A percentile compares a stretch with the other conserved stretches of the same genome.
Conservation (phyloP, 2,797 vertebrate species). For the Hapalemur alaotrensis region DNA sequence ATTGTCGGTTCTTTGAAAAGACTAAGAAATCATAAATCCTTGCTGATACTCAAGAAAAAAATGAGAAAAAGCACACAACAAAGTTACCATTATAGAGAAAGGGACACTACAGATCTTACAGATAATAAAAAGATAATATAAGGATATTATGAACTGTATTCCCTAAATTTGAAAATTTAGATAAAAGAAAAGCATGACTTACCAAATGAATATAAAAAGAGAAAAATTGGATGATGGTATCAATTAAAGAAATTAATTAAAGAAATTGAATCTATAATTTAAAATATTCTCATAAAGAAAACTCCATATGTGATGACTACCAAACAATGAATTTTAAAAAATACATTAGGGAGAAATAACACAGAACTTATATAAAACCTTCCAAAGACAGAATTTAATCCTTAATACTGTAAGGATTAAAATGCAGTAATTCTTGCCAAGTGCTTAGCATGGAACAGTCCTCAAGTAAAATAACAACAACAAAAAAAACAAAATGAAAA, state of each 20-base stretch:
- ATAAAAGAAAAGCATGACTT: neutral
- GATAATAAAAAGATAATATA: neutral
- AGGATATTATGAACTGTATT: neutral
- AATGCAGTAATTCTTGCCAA: neutral
- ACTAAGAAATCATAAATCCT: neutral
- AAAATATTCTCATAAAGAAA: neutral
- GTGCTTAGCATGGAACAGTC: neutral
- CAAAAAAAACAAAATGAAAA: neutral
- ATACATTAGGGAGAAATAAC: neutral
- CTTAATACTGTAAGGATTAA: neutral
- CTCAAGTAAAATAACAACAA: neutral
- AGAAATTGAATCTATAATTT: neutral
- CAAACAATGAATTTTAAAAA: neutral
- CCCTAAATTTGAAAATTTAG: neutral
- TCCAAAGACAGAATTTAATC: neutral
- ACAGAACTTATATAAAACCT: neutral
- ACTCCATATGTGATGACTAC: neutral
- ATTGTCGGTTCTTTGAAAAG: neutral
- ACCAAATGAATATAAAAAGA: neutral
- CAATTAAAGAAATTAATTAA: neutral
- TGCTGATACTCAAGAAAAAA: neutral
- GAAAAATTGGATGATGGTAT: neutral
- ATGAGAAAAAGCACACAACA: neutral
- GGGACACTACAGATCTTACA: neutral
- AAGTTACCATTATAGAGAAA: neutral